These are phyloP conservation scores for Aegithalos caudatus DNA, from an alignment of 2,113 vertebrate genomes.

Conservation along the genomic window DNA sequence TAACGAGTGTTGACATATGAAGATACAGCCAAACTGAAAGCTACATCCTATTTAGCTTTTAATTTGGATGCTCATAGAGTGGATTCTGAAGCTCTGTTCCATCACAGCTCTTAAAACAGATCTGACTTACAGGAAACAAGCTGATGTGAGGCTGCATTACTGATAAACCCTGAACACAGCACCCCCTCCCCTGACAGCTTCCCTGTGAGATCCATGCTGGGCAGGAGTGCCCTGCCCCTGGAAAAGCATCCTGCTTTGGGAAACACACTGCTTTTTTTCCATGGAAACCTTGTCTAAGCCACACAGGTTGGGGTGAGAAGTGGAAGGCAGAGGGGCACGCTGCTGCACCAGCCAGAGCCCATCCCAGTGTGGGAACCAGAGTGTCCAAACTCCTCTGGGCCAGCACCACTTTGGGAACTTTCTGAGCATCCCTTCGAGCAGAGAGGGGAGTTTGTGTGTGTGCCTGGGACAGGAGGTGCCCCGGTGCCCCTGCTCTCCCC, in stretches of 20 bases:
- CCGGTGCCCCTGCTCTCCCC: not conserved
- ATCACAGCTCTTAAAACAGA: slow-evolving; percentile 67
- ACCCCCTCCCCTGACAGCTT: not conserved
- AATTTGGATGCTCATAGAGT: slow-evolving; percentile 77
- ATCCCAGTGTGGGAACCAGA: fast-evolving
- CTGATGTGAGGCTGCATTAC: slow-evolving; percentile 63
- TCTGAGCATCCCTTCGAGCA: fast-evolving
- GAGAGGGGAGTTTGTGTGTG: fast-evolving
- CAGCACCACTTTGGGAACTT: fast-evolving
- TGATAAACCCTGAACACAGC: slow-evolving; percentile 33
- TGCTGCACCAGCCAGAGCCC: not conserved
- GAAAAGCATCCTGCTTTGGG: not conserved
- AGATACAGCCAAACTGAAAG: slow-evolving; percentile 73
- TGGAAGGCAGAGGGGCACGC: fast-evolving
- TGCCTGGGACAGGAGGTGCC: not conserved
- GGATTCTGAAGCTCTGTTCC: slow-evolving; percentile 62
- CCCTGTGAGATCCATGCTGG: fast-evolving
- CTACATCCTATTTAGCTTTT: slow-evolving; percentile 82
- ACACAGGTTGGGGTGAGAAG: fast-evolving
- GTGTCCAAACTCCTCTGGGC: fast-evolving
- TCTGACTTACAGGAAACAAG: slow-evolving; percentile 79
- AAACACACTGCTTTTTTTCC: not conserved
- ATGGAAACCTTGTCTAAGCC: fast-evolving
- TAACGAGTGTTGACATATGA: slow-evolving; percentile 73
- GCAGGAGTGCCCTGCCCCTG: not conserved